These are phyloP conservation scores for Petrophora chlorosata DNA, from an alignment of 2,888 invertebrate genomes.

Conservation along the genomic window DNA sequence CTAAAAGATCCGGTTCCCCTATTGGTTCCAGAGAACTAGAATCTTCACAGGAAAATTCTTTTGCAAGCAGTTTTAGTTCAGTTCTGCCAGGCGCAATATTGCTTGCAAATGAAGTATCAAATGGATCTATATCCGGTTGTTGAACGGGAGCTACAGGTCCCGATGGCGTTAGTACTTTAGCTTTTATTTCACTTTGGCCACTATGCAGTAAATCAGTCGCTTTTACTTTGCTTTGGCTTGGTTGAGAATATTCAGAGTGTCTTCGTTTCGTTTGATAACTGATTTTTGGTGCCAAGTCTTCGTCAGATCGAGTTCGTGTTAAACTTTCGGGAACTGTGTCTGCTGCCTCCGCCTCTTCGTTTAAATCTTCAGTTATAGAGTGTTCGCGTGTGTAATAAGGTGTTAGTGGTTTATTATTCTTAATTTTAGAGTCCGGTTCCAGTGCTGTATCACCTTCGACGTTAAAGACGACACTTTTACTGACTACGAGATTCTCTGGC, in stretches of 20 bases:
- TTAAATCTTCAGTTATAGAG: slow-evolving; percentile 80
- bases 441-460: slow-evolving; percentile 64
- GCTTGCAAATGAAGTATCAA: slow-evolving; percentile 93
- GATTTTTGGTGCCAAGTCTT: slow-evolving; percentile 83
- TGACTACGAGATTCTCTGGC: slow-evolving; percentile 83
- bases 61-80: slow-evolving; percentile 90
- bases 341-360: slow-evolving; percentile 85
- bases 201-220: slow-evolving; percentile 66
- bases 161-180: slow-evolving; percentile 87
- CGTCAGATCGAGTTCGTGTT: slow-evolving; percentile 85
- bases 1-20: slow-evolving; percentile 74
- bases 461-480: slow-evolving; percentile 80
- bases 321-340: slow-evolving; percentile 86
- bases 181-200: slow-evolving; percentile 59
- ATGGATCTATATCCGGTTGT: slow-evolving; percentile 87
- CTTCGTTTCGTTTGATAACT: slow-evolving; percentile 69
- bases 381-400: slow-evolving; percentile 90
- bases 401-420: slow-evolving; percentile 89
- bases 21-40: slow-evolving; percentile 52
- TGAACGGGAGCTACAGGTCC: slow-evolving; percentile 53
- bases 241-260: slow-evolving; percentile 77
- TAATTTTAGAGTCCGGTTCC: slow-evolving; percentile 85
- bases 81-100: slow-evolving; percentile 91
- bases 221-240: slow-evolving; percentile 51
- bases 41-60: slow-evolving; percentile 86